These are phyloP conservation scores for Semnopithecus entellus DNA, from an alignment of 2,113 vertebrate species.

Conservation along the genomic window DNA sequence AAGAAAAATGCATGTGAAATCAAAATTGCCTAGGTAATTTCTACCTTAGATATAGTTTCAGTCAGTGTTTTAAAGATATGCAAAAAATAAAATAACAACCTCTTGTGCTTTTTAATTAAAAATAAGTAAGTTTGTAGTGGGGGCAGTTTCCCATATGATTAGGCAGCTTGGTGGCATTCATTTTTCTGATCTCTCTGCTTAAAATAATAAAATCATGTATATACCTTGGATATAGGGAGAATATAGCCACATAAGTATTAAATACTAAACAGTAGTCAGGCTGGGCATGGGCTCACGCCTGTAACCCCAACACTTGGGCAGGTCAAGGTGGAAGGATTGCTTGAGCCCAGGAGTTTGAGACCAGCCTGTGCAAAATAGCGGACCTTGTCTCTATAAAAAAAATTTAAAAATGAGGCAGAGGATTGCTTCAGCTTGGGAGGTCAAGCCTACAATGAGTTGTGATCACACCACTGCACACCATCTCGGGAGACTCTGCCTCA, in stretches of 20 bases:
- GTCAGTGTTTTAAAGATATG: slow-evolving; percentile 9
- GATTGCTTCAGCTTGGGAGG: too few relatives aligned
- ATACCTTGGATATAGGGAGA: neutral
- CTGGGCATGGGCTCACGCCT: too few relatives aligned
- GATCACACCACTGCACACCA: too few relatives aligned
- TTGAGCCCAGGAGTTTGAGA: too few relatives aligned
- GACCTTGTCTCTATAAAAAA: too few relatives aligned
- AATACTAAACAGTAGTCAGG: neutral
- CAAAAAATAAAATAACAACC: neutral
- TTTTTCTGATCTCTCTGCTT: neutral
- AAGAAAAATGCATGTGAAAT: slow-evolving; percentile 43
- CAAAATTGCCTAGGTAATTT: slow-evolving; percentile 42
- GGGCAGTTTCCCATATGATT: neutral
- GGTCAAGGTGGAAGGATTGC: too few relatives aligned
- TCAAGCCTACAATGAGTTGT: too few relatives aligned
- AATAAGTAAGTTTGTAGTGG: neutral
- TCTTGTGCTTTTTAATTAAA: slow-evolving; percentile 44
- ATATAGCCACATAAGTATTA: neutral
- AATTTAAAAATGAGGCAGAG: too few relatives aligned
- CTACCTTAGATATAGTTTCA: slow-evolving; percentile 3
- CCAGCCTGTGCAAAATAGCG: too few relatives aligned
- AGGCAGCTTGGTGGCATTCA: neutral
- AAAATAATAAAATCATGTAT: neutral
- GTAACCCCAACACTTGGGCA: too few relatives aligned
- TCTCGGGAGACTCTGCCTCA: too few relatives aligned